Evolutionary conservation across 2,888 invertebrate species (phyloP), one percentile per base, ranked within the genome.

Genomic region (Trisateles emortualis): DNA sequence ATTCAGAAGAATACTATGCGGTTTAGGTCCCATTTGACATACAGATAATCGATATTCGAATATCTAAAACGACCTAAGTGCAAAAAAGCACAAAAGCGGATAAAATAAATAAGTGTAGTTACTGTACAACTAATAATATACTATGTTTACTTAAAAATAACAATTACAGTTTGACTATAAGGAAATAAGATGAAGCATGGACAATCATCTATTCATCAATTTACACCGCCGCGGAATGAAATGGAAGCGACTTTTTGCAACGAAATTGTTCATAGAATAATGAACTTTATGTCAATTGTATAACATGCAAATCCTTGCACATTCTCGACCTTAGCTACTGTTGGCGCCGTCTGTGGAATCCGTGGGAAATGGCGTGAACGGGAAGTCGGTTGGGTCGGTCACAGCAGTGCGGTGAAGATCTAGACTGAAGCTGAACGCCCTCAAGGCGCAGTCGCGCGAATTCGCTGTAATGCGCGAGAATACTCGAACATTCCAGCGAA

Each of bases 1-100:
- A 59, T 56, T 14, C 58, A 59, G 69, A 51, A 51, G 55, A 43
- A 39, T 50, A 16, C 10, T 40, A 26, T 30, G 42, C 16, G 16
- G 24, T 5, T 29, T 16, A 10, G 19, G 5, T 5, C 19, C 2
- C 19, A 19, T 19, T 19, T 19, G 5, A 19, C 19, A n/a, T n/a
- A n/a, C n/a, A 14, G n/a, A 29, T 10, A 39, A 14, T 16, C 39
- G n/a, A 1, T n/a, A 39, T n/a, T 6, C 17, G 9, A 26, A 40
- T 24, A 43, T 14, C 22, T 38, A 35, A 29, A 19, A 36, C 5
- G 1, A 22, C 10, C 26, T 26, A 26, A 8, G 26, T 10, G 10
- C 24, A 26, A 13, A 19, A 32, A 42, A 17, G 6, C 19, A 14
- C 13, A 40, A 26, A 29, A 40, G 40, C 40, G 9, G 40, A 16